Evolutionary conservation across 92 coral and sea anemone species (phyloP).

Genomic region (Zoanthus gigantus): DNA sequence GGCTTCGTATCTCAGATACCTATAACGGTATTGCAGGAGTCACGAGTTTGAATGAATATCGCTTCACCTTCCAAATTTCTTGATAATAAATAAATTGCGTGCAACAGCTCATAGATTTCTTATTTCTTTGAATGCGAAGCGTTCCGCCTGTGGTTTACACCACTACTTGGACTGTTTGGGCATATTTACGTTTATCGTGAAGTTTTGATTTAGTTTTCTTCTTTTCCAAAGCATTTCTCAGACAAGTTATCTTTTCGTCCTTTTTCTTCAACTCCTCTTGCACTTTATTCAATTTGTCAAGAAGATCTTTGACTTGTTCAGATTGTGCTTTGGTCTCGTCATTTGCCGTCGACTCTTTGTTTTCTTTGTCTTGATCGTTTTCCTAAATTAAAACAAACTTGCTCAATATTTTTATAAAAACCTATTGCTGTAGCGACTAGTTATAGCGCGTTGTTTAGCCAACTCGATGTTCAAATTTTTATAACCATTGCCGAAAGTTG

Average conservation of each 20-base stretch:
- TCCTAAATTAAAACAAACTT: slow-evolving; percentile 31
- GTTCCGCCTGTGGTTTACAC: slow-evolving; percentile 25
- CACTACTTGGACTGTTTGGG: slow-evolving; percentile 64
- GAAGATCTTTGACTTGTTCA: slow-evolving; percentile 74
- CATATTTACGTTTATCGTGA: slow-evolving; percentile 59
- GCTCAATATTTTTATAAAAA: too few species aligned
- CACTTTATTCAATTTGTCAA: slow-evolving; percentile 73
- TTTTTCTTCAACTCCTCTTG: slow-evolving; percentile 75
- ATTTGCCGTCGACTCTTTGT: slow-evolving; percentile 23
- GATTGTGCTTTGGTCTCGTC: slow-evolving; percentile 63
- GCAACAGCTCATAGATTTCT: not conserved
- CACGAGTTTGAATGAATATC: too few species aligned
- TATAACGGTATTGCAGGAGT: too few species aligned
- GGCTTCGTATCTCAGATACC: too few species aligned
- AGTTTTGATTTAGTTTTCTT: slow-evolving; percentile 52
- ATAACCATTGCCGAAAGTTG: too few species aligned
- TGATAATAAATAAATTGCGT: too few species aligned
- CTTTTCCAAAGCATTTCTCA: slow-evolving; percentile 81
- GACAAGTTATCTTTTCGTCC: slow-evolving; percentile 71
- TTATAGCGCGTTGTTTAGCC: too few species aligned
- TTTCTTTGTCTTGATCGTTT: slow-evolving; percentile 34
- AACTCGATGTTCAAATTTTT: too few species aligned
- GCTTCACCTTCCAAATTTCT: too few species aligned
- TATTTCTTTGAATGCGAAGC: not conserved
- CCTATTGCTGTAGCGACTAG: too few species aligned